These are phyloP conservation scores for Formica aserva DNA, from an alignment of 2,888 invertebrate genomes.

Conservation along the genomic window DNA sequence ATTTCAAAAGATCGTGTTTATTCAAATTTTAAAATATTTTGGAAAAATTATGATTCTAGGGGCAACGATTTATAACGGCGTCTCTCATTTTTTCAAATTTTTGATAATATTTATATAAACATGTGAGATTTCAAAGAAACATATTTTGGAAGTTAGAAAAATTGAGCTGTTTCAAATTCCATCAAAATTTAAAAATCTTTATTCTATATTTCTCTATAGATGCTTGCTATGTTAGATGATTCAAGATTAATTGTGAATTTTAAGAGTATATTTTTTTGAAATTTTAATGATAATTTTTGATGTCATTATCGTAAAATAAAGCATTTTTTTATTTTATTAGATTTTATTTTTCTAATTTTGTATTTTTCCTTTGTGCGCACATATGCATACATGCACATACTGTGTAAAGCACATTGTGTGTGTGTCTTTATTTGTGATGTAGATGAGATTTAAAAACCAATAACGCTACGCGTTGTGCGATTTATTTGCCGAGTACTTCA, in stretches of 20 bases:
- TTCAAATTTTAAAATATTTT: background rate
- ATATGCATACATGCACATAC: background rate
- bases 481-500: background rate
- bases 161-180: background rate
- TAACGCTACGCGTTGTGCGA: background rate
- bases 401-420: background rate
- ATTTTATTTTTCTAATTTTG: background rate
- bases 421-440: background rate
- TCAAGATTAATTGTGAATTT: background rate
- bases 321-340: background rate
- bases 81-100: background rate
- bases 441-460: background rate
- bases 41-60: conserved; percentile 4
- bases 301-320: background rate
- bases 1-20: background rate
- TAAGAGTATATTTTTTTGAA: background rate
- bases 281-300: background rate
- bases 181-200: background rate
- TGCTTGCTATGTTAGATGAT: background rate
- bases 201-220: background rate
- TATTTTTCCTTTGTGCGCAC: background rate
- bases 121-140: background rate
- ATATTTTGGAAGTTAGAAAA: background rate
- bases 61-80: background rate
- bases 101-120: background rate